Conservation (phyloP, 2,113 vertebrate species). For the Hemicordylus capensis region DNA sequence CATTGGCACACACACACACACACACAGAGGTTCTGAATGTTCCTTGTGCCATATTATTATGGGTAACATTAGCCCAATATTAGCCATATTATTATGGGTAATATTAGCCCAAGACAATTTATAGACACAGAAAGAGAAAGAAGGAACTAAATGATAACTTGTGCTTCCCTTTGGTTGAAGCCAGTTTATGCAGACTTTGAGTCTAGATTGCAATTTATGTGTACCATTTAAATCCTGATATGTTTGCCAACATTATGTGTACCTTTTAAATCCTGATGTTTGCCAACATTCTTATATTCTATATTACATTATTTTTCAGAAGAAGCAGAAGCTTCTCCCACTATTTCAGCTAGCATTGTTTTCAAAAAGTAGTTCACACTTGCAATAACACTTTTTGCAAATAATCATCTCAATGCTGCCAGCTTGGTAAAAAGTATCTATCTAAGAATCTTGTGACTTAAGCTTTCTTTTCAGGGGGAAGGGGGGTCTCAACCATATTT, state of each 20-base stretch:
- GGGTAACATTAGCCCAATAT: neutral
- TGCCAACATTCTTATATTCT: neutral
- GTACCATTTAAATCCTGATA: neutral
- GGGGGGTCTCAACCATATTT: neutral
- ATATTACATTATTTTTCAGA: neutral
- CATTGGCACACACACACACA: neutral
- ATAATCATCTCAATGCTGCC: neutral
- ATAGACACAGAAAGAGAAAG: neutral
- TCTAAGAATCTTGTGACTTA: neutral
- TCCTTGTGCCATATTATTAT: neutral
- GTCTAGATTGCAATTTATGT: neutral
- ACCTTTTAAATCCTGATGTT: neutral
- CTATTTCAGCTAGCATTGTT: neutral
- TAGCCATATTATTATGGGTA: no score
- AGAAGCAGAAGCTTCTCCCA: neutral
- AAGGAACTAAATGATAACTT: neutral
- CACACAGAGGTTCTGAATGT: neutral
- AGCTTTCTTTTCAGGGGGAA: neutral
- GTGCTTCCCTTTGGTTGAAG: neutral
- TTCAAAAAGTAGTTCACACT: conserved; percentile 16
- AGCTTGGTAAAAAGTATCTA: conserved; percentile 6
- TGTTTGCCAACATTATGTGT: neutral
- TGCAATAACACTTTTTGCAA: neutral
- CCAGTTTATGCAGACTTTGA: neutral
- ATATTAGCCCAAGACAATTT: neutral